Evolutionary conservation across 2,797 vertebrate genomes (phyloP).

Genomic region (Rhynchonycteris naso): DNA sequence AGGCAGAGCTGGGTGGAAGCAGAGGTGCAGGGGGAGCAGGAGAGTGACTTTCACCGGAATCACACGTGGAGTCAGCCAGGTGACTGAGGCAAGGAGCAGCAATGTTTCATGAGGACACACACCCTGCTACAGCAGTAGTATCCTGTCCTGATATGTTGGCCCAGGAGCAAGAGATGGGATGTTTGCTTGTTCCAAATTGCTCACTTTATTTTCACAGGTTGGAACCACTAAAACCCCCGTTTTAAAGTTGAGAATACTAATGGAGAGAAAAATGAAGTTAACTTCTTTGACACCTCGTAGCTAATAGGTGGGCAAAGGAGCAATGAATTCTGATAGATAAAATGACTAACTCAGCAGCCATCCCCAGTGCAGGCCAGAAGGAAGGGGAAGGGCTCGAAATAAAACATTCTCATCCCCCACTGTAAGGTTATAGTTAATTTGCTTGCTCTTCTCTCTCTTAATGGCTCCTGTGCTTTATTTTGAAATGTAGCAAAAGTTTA

Average conservation of each 20-base stretch:
- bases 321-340: neutral
- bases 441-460: too few species aligned
- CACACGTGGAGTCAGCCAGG: too few species aligned
- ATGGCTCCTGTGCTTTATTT: too few species aligned
- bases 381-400: too few species aligned
- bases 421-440: too few species aligned
- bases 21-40: neutral
- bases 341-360: too few species aligned
- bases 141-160: neutral
- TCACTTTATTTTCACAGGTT: neutral
- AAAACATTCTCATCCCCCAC: too few species aligned
- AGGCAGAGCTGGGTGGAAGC: neutral
- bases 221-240: neutral
- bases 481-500: too few species aligned
- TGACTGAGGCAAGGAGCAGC: neutral
- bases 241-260: neutral
- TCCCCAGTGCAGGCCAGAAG: too few species aligned
- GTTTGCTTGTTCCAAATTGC: neutral
- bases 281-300: neutral
- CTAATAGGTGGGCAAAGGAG: neutral
- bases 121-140: too few species aligned
- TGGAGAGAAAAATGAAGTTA: neutral
- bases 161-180: neutral
- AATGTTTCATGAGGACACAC: too few species aligned
- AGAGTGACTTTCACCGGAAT: too few species aligned